Percentiles rank a stretch among this genome's conserved stretches.
These are phyloP conservation scores for Collichthys lucidus DNA, from an alignment of 2,113 vertebrate genomes.

Conservation along the genomic window DNA sequence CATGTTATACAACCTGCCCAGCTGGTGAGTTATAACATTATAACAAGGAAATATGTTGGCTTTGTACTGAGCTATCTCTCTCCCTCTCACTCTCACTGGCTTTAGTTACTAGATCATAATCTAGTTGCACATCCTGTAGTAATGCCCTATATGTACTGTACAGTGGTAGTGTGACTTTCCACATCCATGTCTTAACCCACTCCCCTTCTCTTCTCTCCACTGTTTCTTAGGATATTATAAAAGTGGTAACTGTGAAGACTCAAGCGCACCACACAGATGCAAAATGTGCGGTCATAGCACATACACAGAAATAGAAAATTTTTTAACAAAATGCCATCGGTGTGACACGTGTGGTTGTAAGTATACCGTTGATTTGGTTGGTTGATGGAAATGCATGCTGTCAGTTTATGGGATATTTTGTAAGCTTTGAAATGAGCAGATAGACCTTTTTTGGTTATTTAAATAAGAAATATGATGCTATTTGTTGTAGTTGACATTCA, in stretches of 20 bases:
- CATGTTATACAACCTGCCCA: background rate
- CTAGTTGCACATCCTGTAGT: too few relatives aligned
- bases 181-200: background rate
- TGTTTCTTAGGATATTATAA: constrained; percentile 37
- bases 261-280: background rate
- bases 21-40: constrained; percentile 42
- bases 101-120: too few relatives aligned
- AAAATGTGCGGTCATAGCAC: fast-evolving
- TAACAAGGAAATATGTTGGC: background rate
- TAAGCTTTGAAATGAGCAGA: background rate
- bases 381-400: background rate
- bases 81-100: too few relatives aligned
- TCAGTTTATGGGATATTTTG: background rate
- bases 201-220: background rate
- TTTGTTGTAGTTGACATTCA: background rate
- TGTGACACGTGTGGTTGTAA: fast-evolving
- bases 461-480: background rate
- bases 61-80: background rate
- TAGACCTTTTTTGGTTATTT: background rate
- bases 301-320: background rate
- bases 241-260: fast-evolving
- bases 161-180: too few relatives aligned
- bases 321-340: fast-evolving
- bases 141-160: too few relatives aligned
- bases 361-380: background rate